phyloP scores from a whole-genome alignment of 2,888 invertebrate genomes.

The Sicus ferrugineus region DNA sequence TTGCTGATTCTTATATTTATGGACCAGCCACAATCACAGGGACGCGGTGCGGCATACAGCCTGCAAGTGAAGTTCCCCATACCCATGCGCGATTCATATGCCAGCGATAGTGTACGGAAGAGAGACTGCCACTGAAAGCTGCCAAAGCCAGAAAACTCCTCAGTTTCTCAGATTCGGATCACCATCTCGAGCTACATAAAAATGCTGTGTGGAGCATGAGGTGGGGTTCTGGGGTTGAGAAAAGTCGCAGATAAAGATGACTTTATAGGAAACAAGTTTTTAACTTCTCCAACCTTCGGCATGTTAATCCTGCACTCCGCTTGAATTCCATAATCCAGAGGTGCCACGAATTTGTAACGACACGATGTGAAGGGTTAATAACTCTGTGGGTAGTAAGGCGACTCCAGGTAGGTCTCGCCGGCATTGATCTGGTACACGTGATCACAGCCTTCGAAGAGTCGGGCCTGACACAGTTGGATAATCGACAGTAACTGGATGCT shows the following conservation, averaged over 20 bases:
- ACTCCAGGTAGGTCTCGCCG: constrained; percentile 51
- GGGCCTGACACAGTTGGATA: no score
- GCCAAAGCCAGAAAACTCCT: constrained; percentile 57
- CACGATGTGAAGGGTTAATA: constrained; percentile 57
- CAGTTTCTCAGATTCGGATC: constrained; percentile 51
- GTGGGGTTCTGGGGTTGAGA: constrained; percentile 36
- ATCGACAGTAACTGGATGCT: no score
- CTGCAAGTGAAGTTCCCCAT: constrained; percentile 53
- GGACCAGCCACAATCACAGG: constrained; percentile 62
- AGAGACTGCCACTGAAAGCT: constrained; percentile 45
- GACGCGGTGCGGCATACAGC: constrained; percentile 43
- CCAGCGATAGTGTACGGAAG: constrained; percentile 51
- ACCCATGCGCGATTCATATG: constrained; percentile 52
- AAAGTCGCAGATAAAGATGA: neutral
- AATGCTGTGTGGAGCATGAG: constrained; percentile 54
- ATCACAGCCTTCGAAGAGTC: constrained; percentile 51
- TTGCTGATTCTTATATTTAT: constrained; percentile 66
- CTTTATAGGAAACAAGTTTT: no score
- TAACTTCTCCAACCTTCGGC: constrained; percentile 52
- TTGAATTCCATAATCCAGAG: constrained; percentile 51
- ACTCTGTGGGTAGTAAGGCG: constrained; percentile 54
- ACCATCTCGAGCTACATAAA: constrained; percentile 58
- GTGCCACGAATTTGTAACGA: constrained; percentile 57
- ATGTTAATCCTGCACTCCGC: constrained; percentile 50
- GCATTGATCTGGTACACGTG: constrained; percentile 42